Base-by-base conservation (phyloP, 2,113 vertebrate species). In the Apistogramma diplotaenia region DNA sequence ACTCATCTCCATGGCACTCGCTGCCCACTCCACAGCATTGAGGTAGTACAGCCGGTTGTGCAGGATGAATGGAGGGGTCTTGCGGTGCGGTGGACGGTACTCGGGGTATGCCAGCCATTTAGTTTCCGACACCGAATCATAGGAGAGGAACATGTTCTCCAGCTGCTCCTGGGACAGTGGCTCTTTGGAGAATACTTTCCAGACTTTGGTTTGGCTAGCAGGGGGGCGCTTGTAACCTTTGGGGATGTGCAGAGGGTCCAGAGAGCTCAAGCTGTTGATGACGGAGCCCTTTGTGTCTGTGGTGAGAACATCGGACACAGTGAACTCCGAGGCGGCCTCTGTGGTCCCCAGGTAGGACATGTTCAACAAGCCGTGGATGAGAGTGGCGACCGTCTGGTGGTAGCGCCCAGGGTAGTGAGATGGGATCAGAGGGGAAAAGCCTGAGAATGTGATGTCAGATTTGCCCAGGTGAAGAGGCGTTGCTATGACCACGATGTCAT, bases 1-100 rank as follows among this genome's bases (percentile, higher is more conserved):
- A 0, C 96, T 97, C 96, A 99, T 96, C 90, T 99, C 98, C 96
- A 99, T 96, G 89, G 96, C 95, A 0, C 98, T 98, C 0, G 98
- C 98, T 0, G 93, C 96, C 79, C 94, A 96, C 93, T 99, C 98
- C 1, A 98, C 91, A 18, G 96, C 91, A 0, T 85, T 99, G 85
- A 98, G 82, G 91, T 98, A 98, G 93, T 99, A 99, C 5, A 99
- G 81, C 0, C 82, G 90, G n/a, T 96, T 86, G 0, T 97, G 97
- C 54, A 99, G 95, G 67, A 97, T n/a, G 65, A 99, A 79, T 1
- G 97, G 95, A 0, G 98, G 97, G 0, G 93, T 91, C 37, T 76
- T 93, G 2, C 97, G 93, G 0, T 95, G 95, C 0, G 96, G 93
- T 0, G 92, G 88, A 35, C 83, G 87, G 89, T 99, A 99, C 1